Base-by-base conservation (phyloP, 2,888 invertebrate genomes). In the Lathronympha strigana region DNA sequence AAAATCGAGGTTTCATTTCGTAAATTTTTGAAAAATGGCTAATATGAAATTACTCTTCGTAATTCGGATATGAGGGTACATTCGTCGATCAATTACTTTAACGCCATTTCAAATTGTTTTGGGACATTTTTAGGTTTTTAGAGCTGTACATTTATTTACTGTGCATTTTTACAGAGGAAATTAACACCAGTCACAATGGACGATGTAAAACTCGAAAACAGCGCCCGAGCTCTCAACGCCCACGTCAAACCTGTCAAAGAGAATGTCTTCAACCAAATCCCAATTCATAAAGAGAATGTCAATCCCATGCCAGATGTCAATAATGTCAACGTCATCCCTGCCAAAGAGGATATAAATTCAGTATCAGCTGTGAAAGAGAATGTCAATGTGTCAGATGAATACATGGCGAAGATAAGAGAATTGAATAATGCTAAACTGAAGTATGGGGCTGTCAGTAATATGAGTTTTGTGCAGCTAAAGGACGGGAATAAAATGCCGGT, bases 401-500 rank as follows among this genome's bases (percentile, higher is more conserved):
- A n/a, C 0, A 49, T 67, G 2, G 67, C 67, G 28, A 82, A 71
- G 54, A 78, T 87, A 1, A 71, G 72, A 0, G 86, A 87, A 1
- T 54, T 90, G 9, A 51, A 21, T 0, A 68, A 61, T 0, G 87
- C 81, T 0, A 84, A 75, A 57, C 19, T 63, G 0, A 79, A 68
- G 0, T 85, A 79, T 50, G 86, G 82, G 0, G 71, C 17, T 0
- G 38, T 76, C 0, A 57, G 67, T 1, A 68, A 75, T 0, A 79
- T 86, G 76, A 70, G 76, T 0, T 74, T 69, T 2, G 40, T 86
- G 0, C 73, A 74, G 0, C 71, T 91, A 0, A 69, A 72, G 0
- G 80, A 86, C 63, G 84, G 83, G 0, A 54, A 63, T 0, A 57
- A 72, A 0, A 88, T 91, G 77, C 91, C 91, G 0, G 79, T 79